A percentile compares a stretch with the other conserved stretches of the same genome.
Conservation (phyloP, 2,888 invertebrate genomes). For the Melanotus villosus region DNA sequence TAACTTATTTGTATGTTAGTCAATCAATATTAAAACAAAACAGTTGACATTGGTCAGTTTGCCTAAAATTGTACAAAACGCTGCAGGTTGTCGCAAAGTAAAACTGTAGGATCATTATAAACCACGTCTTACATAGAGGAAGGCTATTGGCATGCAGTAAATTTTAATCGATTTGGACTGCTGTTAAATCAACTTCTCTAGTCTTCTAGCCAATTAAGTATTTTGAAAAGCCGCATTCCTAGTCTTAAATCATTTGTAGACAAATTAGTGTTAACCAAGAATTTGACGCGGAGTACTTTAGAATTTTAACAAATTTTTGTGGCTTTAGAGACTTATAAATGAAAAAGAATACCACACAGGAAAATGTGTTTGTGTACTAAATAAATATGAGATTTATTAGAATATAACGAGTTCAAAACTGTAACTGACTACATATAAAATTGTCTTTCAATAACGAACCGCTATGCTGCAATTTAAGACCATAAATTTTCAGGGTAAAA, state of each 20-base stretch:
- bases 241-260: slow-evolving; percentile 24
- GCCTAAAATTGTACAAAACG: not conserved
- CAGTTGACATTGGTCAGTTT: not conserved
- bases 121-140: slow-evolving; percentile 1
- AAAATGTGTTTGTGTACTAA: too few species aligned
- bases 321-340: not conserved
- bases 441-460: too few species aligned
- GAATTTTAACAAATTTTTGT: slow-evolving; percentile 18
- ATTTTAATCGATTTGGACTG: slow-evolving; percentile 49
- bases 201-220: slow-evolving; percentile 42
- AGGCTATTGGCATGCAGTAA: slow-evolving; percentile 46
- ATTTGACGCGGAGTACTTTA: slow-evolving; percentile 16
- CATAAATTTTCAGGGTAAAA: too few species aligned
- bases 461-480: too few species aligned
- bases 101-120: not conserved
- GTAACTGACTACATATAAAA: too few species aligned
- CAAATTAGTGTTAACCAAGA: slow-evolving; percentile 28
- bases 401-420: too few species aligned
- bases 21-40: not conserved
- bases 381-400: too few species aligned
- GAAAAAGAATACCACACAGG: not conserved
- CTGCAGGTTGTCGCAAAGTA: not conserved
- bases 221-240: slow-evolving; percentile 31
- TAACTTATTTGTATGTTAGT: too few species aligned
- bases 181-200: slow-evolving; percentile 42